phyloP scores from a whole-genome alignment of 2,797 vertebrate genomes.

The Mareca penelope region DNA sequence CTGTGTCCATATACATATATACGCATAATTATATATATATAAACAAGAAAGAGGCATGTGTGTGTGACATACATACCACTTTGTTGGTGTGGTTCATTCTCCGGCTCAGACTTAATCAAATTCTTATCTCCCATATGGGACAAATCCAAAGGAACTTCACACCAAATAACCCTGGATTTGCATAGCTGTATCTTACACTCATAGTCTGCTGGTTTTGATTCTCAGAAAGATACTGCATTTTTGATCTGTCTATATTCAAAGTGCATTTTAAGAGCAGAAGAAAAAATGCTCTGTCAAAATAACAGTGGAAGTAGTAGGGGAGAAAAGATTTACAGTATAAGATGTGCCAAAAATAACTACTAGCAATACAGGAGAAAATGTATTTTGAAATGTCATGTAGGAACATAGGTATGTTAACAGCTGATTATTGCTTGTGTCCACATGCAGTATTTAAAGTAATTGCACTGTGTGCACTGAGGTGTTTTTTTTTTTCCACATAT shows the following conservation, averaged over 20 bases:
- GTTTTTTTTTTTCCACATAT: conserved; percentile 60
- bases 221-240: neutral
- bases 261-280: neutral
- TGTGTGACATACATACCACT: neutral
- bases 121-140: neutral
- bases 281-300: neutral
- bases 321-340: conserved; percentile 46
- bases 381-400: conserved; percentile 59
- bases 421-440: conserved; percentile 66
- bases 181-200: neutral
- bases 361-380: conserved; percentile 39
- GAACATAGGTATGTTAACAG: conserved; percentile 63
- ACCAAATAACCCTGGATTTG: neutral
- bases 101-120: neutral
- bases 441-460: conserved; percentile 61
- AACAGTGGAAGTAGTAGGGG: conserved; percentile 30
- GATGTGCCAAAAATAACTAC: conserved; percentile 47
- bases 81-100: neutral
- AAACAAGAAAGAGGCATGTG: neutral
- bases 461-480: conserved; percentile 2
- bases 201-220: neutral
- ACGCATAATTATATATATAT: neutral
- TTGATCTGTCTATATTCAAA: neutral
- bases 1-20: neutral
- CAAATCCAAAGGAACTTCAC: neutral